Evolutionary conservation across 2,888 invertebrate genomes (phyloP), one percentile per base, ranked within the genome.

Genomic region (Lepidochitona cinerea): DNA sequence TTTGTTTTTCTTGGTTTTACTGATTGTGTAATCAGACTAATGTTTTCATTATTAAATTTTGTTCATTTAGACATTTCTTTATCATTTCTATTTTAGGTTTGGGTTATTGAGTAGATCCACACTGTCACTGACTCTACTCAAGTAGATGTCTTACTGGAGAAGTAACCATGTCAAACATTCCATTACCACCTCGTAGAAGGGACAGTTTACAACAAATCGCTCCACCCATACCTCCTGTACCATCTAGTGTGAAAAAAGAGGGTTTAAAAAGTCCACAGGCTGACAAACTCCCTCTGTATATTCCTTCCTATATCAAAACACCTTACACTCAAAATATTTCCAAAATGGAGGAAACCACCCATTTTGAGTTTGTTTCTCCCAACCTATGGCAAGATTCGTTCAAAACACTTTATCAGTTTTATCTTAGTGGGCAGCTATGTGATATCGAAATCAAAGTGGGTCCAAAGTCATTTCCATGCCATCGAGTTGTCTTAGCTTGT

Each of bases 401-500:
- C 64, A 81, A 79, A 52, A 81, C 81, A 23, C 77, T 88, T 37
- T 82, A 84, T 70, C 85, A 84, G 69, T 88, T 89, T 76, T 83
- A 85, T 37, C 77, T 83, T 37, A 79, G 82, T 9, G 85, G 81
- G 33, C 83, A 86, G 52, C 82, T 91, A n/a, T 90, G 89, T 82
- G 91, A 91, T 81, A 84, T 90, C 41, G 89, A 89, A 72, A 83
- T 91, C 14, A 78, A 78, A 69, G 82, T 83, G 64, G 88, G 88
- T 1, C 79, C 75, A 18, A 87, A 84, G 64, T 80, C 85, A 0
- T 84, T 90, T 41, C 81, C 81, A 66, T 91, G 91, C 75, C 92
- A 92, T 82, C 84, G 91, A 7, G 85, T 90, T 53, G 89, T 92
- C 37, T 81, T 92, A 66, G 91, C 92, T 0, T 90, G 91, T 65